A percentile compares a stretch with the other conserved stretches of the same genome.
Conservation (phyloP, 2,797 vertebrate species). For the Poeciliopsis paucimaculata region DNA sequence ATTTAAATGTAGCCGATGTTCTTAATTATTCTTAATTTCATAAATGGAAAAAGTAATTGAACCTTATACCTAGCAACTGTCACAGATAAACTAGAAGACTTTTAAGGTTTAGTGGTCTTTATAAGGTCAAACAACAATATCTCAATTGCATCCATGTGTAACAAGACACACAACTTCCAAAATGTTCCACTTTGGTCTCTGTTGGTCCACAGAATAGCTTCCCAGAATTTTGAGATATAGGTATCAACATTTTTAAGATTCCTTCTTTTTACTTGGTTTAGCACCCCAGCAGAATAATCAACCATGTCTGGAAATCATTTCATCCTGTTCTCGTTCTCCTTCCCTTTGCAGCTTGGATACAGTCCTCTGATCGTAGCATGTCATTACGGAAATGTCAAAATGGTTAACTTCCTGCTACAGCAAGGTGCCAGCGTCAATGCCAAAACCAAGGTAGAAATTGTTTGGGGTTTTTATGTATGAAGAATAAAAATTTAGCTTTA, state of each 20-base stretch:
- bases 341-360: conserved; percentile 88
- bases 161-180: background rate
- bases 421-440: conserved; percentile 89
- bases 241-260: background rate
- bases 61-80: background rate
- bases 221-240: background rate
- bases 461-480: background rate
- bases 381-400: conserved; percentile 96
- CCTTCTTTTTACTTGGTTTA: background rate
- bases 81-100: background rate
- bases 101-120: background rate
- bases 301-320: background rate
- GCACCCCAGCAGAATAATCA: background rate
- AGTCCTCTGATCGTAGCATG: conserved; percentile 97
- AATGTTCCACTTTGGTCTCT: background rate
- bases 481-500: background rate
- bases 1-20: background rate
- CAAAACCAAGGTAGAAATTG: conserved; percentile 90
- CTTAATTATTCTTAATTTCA: background rate
- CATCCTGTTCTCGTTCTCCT: background rate
- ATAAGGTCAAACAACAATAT: background rate
- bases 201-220: background rate
- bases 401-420: conserved; percentile 94
- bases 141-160: background rate
- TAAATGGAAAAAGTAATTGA: background rate